Percentiles rank a stretch among this genome's conserved stretches.
Conservation (phyloP, 2,113 vertebrate genomes). For the Condylura cristata region DNA sequence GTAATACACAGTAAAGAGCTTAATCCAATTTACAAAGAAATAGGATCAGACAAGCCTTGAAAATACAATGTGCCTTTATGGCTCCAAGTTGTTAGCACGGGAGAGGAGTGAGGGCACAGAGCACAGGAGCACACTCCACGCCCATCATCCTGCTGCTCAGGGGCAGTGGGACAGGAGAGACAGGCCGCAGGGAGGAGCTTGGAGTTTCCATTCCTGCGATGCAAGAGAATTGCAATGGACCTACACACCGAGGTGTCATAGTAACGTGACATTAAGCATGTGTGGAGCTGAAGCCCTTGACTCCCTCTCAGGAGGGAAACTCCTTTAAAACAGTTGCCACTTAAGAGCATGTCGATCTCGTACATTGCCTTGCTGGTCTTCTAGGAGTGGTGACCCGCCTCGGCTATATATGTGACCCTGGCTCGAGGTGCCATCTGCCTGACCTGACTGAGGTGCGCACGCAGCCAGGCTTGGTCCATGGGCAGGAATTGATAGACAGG, state of each 20-base stretch:
- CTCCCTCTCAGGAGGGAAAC: neutral
- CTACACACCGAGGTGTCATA: neutral
- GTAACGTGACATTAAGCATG: neutral
- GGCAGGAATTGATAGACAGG: neutral
- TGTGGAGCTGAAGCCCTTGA: neutral
- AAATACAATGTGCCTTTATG: constrained; percentile 78
- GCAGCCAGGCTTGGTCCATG: neutral
- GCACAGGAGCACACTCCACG: neutral
- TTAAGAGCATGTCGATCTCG: neutral
- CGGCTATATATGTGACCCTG: neutral
- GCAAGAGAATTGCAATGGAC: neutral
- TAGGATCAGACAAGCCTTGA: constrained; percentile 80
- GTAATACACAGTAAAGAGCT: constrained; percentile 77
- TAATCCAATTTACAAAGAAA: constrained; percentile 85
- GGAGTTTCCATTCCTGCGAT: neutral
- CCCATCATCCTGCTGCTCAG: neutral
- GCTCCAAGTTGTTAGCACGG: neutral
- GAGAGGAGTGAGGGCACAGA: neutral
- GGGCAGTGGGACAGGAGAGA: neutral
- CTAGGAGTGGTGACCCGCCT: neutral
- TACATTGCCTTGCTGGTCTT: neutral
- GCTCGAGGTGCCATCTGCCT: neutral
- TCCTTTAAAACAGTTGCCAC: neutral
- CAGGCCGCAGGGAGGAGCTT: neutral
- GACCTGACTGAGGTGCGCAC: neutral